phyloP scores from a whole-genome alignment of 2,797 vertebrate species.

The Oophaga sylvatica region DNA sequence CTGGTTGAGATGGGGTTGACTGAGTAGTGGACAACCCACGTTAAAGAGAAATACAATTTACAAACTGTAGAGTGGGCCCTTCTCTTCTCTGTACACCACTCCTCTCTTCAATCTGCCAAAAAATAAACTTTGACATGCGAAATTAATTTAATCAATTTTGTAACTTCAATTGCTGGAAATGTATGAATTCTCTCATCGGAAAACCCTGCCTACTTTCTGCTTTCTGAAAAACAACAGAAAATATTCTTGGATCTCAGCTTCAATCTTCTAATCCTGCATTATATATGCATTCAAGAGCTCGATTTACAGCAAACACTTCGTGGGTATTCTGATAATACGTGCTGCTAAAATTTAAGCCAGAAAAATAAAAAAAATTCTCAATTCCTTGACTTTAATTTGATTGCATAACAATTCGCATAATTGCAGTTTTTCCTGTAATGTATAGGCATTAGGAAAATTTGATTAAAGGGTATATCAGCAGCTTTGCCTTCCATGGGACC shows the following conservation, averaged over 20 bases:
- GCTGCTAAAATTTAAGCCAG: background rate
- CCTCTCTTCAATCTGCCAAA: background rate
- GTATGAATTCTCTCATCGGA: background rate
- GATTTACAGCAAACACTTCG: slow-evolving; percentile 3
- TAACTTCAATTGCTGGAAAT: background rate
- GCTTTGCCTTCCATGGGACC: slow-evolving; percentile 31
- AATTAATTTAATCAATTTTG: background rate
- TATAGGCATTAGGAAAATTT: slow-evolving; percentile 30
- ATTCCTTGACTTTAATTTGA: slow-evolving; percentile 25
- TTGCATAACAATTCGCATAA: slow-evolving; percentile 16
- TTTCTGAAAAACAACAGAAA: background rate
- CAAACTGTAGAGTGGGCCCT: too few relatives aligned
- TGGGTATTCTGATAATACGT: background rate
- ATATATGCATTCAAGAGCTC: background rate
- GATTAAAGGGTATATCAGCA: slow-evolving; percentile 33
- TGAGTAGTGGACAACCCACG: too few relatives aligned
- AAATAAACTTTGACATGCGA: background rate
- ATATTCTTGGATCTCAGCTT: background rate
- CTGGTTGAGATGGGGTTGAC: too few relatives aligned
- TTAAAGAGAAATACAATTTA: too few relatives aligned
- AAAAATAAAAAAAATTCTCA: background rate
- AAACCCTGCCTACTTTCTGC: background rate
- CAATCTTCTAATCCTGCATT: background rate
- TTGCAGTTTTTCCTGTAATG: slow-evolving; percentile 32
- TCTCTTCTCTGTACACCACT: too few relatives aligned